phyloP scores from a whole-genome alignment of 1,140 invertebrate species.

The Neomicropteryx cornuta region DNA sequence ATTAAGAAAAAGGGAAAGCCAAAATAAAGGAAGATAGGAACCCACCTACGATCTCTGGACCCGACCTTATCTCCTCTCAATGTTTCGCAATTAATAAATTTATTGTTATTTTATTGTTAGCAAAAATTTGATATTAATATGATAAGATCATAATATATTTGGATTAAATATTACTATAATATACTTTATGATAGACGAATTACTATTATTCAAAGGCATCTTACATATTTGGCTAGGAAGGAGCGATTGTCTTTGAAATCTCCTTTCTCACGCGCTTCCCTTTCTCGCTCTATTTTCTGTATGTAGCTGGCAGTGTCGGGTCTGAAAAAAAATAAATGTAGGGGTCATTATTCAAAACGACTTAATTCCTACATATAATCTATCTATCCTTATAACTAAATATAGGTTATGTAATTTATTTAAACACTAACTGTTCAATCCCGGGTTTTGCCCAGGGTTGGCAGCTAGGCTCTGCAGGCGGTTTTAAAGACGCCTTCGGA shows the following conservation, averaged over 20 bases:
- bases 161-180: conserved; percentile 6
- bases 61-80: too few relatives aligned
- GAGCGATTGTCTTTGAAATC: conserved; percentile 87
- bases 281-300: conserved; percentile 82
- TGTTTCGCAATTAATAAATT: too few relatives aligned
- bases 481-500: conserved; percentile 21
- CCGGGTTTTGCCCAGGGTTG: too few relatives aligned
- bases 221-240: conserved; percentile 95
- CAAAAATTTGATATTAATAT: too few relatives aligned
- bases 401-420: conserved; percentile 28
- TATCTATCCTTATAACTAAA: conserved; percentile 26
- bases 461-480: conserved; percentile 20
- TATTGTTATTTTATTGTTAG: too few relatives aligned
- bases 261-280: conserved; percentile 79
- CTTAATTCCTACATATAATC: conserved; percentile 20
- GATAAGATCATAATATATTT: too few relatives aligned
- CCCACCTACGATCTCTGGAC: too few relatives aligned
- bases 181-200: conserved; percentile 16
- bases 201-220: too few relatives aligned
- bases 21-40: too few relatives aligned
- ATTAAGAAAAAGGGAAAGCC: too few relatives aligned
- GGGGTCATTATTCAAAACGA: not conserved
- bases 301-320: conserved; percentile 89
- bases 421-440: conserved; percentile 15
- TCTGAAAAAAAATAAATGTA: conserved; percentile 37